Base-by-base conservation (phyloP, 2,888 invertebrate species). In the Drosophila mayaguana region DNA sequence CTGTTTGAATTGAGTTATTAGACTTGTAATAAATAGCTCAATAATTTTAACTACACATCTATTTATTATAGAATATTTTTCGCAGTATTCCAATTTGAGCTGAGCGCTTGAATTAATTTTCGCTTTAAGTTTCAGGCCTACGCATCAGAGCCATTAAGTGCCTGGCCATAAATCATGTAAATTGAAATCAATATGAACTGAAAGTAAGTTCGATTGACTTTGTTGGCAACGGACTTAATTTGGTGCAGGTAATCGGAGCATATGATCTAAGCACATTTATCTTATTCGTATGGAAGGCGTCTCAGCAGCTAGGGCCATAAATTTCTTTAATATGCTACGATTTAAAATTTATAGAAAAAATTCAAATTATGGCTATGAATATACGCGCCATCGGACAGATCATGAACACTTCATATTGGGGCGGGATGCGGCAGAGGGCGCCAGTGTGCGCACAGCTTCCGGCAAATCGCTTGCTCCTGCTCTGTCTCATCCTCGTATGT, bases 281-380 rank as follows among this genome's bases (percentile, higher is more conserved):
- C 83, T 73, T 86, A 79, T 72, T 69, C 66, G 43, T 46, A 60
- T 51, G 51, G 81, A 56, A 80, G 87, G 85, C 87, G 87, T 86
- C 82, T 83, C 85, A 87, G 82, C 83, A 87, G 63, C 80, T 84
- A 54, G 62, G 57, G 63, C 63, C 65, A 82, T 84, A 84, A 84
- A 84, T 87, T 80, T 75, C 57, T 63, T 63, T 85, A 83, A 83
- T 76, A 83, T 78, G 81, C 78, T 69, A 48, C 56, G 65, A 60
- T 74, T 65, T 74, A 73, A 66, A 62, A 71, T 75, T 73, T 75
- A 75, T 80, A 84, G 71, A 78, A 69, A 82, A 70, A 82, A 70
- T 72, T 80, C 63, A 84, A 83, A 83, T 78, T 72, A 71, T 77
- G 55, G 51, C 57, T 48, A 76, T 53, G 70, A 57, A 45, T 50